Evolutionary conservation across 2,888 invertebrate genomes (phyloP).

Genomic region (Drosophila anceps): DNA sequence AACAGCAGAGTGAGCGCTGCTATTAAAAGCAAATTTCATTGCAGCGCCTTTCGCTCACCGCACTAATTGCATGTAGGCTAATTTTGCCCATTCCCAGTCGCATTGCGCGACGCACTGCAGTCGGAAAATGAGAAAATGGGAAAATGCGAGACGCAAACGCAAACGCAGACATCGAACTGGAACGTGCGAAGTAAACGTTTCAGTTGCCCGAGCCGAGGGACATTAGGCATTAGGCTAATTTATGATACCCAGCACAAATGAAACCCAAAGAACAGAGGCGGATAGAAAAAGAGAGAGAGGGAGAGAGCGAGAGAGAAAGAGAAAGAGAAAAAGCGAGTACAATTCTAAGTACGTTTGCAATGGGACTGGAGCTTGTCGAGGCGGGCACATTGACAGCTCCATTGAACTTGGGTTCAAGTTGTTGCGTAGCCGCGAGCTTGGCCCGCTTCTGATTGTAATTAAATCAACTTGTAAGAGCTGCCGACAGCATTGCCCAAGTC

Average conservation of each 20-base stretch:
- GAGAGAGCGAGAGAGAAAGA: conserved; percentile 6
- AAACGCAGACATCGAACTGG: conserved; percentile 53
- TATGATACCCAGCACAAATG: conserved; percentile 14
- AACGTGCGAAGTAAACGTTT: conserved; percentile 62
- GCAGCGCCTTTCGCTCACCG: conserved; percentile 34
- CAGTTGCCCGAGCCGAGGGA: conserved; percentile 13
- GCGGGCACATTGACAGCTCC: conserved; percentile 53
- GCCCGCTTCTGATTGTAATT: conserved; percentile 65
- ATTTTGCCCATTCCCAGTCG: conserved; percentile 58
- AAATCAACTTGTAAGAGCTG: conserved; percentile 62
- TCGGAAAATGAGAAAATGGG: conserved; percentile 1
- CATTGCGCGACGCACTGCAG: conserved; percentile 47
- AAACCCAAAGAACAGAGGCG: background rate
- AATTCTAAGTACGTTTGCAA: conserved; percentile 11
- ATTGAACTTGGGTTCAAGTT: conserved; percentile 76
- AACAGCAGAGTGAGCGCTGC: conserved; percentile 25
- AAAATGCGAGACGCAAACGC: background rate
- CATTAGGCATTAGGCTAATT: conserved; percentile 33
- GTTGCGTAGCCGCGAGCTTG: conserved; percentile 39
- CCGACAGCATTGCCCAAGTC: conserved; percentile 39
- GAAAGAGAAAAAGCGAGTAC: background rate
- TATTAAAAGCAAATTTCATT: conserved; percentile 64
- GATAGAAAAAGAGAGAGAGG: background rate
- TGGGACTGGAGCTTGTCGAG: conserved; percentile 26
- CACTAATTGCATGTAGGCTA: conserved; percentile 72